phyloP scores from a whole-genome alignment of 92 coral and sea anemone species.

The Zoanthus gigantus region DNA sequence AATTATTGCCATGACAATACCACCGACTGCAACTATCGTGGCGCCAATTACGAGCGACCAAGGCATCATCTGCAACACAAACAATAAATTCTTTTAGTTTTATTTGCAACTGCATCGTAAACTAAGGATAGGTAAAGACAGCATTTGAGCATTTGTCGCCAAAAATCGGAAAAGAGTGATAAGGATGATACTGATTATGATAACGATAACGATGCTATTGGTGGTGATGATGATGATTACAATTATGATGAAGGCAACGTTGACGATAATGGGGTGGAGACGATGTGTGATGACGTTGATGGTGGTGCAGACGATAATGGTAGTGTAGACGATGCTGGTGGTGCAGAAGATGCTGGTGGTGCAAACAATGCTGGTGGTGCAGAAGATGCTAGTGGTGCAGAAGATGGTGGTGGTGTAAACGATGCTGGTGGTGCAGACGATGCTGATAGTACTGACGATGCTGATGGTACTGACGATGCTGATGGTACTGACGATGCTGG shows the following conservation, averaged over 20 bases:
- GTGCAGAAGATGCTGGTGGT: neutral
- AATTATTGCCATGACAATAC: conserved; percentile 84
- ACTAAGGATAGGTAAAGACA: neutral
- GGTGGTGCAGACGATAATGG: neutral
- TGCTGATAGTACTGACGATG: neutral
- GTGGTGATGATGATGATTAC: neutral
- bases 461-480: neutral
- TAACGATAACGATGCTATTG: no score
- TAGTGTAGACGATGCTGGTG: neutral
- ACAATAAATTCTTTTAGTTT: neutral
- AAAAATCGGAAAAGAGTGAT: neutral
- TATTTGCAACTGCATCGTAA: neutral
- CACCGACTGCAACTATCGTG: conserved; percentile 90
- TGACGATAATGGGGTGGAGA: neutral
- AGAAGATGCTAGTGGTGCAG: neutral
- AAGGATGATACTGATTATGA: neutral
- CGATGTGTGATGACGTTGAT: neutral
- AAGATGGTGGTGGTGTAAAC: neutral
- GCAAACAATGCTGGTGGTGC: neutral
- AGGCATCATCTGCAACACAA: conserved; percentile 75
- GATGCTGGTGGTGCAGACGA: neutral
- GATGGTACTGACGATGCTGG: neutral
- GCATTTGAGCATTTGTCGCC: no score
- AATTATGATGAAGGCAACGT: neutral
- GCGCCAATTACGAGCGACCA: conserved; percentile 97